Evolutionary conservation across 2,113 vertebrate genomes (phyloP), one percentile per base, ranked within the genome.

Genomic region (Hippocampus guttulatus): DNA sequence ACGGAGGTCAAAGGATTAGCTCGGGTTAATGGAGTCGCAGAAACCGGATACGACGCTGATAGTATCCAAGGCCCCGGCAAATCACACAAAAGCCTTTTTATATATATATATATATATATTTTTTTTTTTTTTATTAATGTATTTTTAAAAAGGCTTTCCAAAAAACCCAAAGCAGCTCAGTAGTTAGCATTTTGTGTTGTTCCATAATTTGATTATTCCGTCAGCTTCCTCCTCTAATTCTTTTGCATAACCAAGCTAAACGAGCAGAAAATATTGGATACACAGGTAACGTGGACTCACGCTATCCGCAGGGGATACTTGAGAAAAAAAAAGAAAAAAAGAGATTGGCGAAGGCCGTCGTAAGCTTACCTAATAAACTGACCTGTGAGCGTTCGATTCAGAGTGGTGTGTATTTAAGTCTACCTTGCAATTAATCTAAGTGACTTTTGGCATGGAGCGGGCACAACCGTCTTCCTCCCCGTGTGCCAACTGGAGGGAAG

Each of bases 1-100:
- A 77, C 82, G 69, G 40, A 21, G 89, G 82, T 89, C 86, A 82
- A 66, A 81, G 87, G 88, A 88, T 90, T 89, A 90, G 70, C 11
- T 33, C 21, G 80, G 72, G 83, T 87, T 87, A 90, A 90, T 83
- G 88, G 84, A 84, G 84, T 38, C 52, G 3, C 54, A 78, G 75
- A 80, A 75, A 83, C 80, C 70, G 79, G 80, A 74, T 73, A 65
- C 55, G 40, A 81, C 75, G 77, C 78, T 70, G 74, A 58, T 64
- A 75, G 73, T 73, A 79, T 52, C 70, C 9, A 67, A 40, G 27
- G 18, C 9, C 38, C 23, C 55, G 5, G n/a, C 55, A 58, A 12
- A n/a, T 58, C 55, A 58, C 27, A 61, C 58, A 20, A 61, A 30
- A 61, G 58, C 54, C 16, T 51, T 18, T 18, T 27, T 27, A 27